Conservation (phyloP, 1,140 invertebrate genomes). For the Heliothis subflexa region DNA sequence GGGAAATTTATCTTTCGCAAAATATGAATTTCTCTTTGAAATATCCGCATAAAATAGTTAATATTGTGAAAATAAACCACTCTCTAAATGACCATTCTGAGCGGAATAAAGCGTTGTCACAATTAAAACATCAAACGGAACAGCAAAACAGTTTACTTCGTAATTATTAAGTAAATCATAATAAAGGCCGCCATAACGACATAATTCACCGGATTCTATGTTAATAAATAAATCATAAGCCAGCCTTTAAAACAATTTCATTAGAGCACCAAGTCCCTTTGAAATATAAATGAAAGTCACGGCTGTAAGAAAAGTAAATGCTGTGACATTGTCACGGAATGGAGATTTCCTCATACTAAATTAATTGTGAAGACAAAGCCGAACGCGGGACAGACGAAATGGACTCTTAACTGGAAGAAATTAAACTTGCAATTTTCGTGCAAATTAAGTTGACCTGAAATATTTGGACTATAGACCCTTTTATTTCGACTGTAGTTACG, state of each 20-base stretch:
- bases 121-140: conserved; percentile 28
- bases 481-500: conserved; percentile 78
- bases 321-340: conserved; percentile 77
- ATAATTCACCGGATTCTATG: conserved; percentile 40
- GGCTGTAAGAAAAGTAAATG: conserved; percentile 66
- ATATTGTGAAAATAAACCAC: no score
- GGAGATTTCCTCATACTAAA: conserved; percentile 82
- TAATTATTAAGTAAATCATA: conserved; percentile 36
- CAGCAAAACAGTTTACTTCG: conserved; percentile 2
- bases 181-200: conserved; percentile 33
- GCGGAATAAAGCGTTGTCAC: no score
- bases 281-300: conserved; percentile 65
- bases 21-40: no score
- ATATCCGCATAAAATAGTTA: no score
- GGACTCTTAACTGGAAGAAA: conserved; percentile 74
- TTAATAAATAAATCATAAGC: conserved; percentile 55
- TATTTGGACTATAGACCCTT: conserved; percentile 75
- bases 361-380: conserved; percentile 74
- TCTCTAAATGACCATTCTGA: no score
- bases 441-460: conserved; percentile 79
- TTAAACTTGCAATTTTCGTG: conserved; percentile 78
- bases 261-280: conserved; percentile 54
- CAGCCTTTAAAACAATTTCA: conserved; percentile 57
- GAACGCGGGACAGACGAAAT: conserved; percentile 68
- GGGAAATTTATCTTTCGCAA: no score